These are phyloP conservation scores for Sphecodes monilicornis DNA, from an alignment of 2,888 invertebrate genomes.

Conservation along the genomic window DNA sequence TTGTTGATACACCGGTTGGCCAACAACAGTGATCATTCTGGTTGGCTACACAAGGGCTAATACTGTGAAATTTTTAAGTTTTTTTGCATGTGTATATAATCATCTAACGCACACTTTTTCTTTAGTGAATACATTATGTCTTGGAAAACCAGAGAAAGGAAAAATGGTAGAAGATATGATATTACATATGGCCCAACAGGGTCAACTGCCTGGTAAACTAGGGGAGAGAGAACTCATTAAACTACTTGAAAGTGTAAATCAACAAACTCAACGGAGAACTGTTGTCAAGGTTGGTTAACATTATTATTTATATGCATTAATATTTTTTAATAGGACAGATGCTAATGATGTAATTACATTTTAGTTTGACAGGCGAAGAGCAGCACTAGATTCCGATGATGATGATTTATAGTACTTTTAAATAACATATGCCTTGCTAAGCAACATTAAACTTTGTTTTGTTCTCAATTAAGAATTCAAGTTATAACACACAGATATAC, in stretches of 20 bases:
- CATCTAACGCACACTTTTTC: background rate
- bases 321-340: background rate
- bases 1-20: too few species aligned
- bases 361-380: slow-evolving; percentile 94
- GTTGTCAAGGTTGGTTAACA: slow-evolving; percentile 89
- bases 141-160: slow-evolving; percentile 98
- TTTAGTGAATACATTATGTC: slow-evolving; percentile 95
- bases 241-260: slow-evolving; percentile 94
- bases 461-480: slow-evolving; percentile 13
- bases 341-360: slow-evolving; percentile 39
- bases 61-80: background rate
- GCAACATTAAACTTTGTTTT: slow-evolving; percentile 17
- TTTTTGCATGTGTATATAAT: background rate
- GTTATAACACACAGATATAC: slow-evolving; percentile 53
- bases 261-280: slow-evolving; percentile 91
- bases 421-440: slow-evolving; percentile 22
- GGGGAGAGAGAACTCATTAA: slow-evolving; percentile 94
- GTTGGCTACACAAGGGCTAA: too few species aligned
- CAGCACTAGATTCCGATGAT: slow-evolving; percentile 94
- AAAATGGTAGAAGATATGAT: slow-evolving; percentile 97
- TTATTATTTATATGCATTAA: background rate
- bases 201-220: slow-evolving; percentile 93
- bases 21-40: too few species aligned
- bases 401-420: slow-evolving; percentile 83
- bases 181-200: slow-evolving; percentile 96